These are phyloP conservation scores for Hycleus cichorii DNA, from an alignment of 1,140 invertebrate genomes.

Conservation along the genomic window DNA sequence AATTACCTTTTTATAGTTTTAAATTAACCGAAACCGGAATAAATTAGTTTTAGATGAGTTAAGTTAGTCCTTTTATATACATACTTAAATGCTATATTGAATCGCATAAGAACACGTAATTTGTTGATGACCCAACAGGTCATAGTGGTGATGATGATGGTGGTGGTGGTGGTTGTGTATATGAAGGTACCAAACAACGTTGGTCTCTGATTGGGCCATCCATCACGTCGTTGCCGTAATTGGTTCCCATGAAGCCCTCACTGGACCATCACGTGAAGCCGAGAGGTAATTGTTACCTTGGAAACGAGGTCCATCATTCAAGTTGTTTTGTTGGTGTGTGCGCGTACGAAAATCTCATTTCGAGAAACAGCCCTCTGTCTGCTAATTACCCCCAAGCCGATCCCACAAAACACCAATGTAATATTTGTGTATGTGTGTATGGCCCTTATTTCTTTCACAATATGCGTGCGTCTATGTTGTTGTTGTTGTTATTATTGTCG, in stretches of 20 bases:
- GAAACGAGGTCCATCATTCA: slow-evolving; percentile 32
- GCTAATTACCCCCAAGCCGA: slow-evolving; percentile 19
- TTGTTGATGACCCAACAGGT: slow-evolving; percentile 30
- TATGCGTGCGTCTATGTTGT: too few relatives aligned
- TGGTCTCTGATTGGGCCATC: slow-evolving; percentile 35
- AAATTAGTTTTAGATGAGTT: too few relatives aligned
- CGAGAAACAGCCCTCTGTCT: slow-evolving; percentile 19
- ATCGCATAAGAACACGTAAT: slow-evolving; percentile 12
- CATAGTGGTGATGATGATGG: slow-evolving; percentile 21
- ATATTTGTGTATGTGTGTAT: too few relatives aligned
- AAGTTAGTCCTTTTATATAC: too few relatives aligned
- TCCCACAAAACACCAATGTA: slow-evolving; percentile 4
- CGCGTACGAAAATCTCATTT: slow-evolving; percentile 23
- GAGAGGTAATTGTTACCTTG: slow-evolving; percentile 39
- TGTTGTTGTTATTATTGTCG: too few relatives aligned
- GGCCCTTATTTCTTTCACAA: too few relatives aligned
- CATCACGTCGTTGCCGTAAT: slow-evolving; percentile 36
- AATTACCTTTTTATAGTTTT: too few relatives aligned
- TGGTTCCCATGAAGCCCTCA: slow-evolving; percentile 34
- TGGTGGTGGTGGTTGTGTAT: too few relatives aligned
- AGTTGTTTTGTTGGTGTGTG: neutral
- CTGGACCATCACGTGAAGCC: slow-evolving; percentile 27
- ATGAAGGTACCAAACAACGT: too few relatives aligned
- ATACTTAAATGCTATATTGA: too few relatives aligned
- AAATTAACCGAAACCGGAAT: too few relatives aligned